Evolutionary conservation across 2,113 vertebrate species (phyloP).

Genomic region (Anguilla japonica): DNA sequence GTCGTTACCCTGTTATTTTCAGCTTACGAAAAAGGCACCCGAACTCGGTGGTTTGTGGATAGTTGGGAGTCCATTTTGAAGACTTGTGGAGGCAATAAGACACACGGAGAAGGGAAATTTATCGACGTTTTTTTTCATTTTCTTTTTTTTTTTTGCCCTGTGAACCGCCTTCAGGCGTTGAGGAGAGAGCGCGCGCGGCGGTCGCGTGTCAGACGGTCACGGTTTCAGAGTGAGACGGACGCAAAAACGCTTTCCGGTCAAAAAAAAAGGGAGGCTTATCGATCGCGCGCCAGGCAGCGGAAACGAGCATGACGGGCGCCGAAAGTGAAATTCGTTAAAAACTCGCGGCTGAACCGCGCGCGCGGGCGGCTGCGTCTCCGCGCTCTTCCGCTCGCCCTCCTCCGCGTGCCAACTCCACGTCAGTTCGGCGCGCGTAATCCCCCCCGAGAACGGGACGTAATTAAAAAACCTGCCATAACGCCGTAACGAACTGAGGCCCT

Average conservation of each 20-base stretch:
- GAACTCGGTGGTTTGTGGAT: not conserved
- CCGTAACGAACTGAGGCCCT: constrained; percentile 67
- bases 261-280: not conserved
- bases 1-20: not conserved
- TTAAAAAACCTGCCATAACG: constrained; percentile 69
- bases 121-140: not conserved
- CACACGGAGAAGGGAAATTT: not conserved
- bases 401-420: constrained; percentile 30
- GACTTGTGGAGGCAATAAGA: too few species aligned
- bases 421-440: constrained; percentile 63
- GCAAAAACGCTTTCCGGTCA: not conserved
- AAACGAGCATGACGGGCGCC: not conserved
- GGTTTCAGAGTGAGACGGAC: not conserved
- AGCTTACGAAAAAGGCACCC: not conserved
- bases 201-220: not conserved
- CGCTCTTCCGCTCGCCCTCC: not conserved
- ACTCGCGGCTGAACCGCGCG: not conserved
- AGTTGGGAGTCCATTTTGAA: not conserved
- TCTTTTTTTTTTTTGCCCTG: not conserved
- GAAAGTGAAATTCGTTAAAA: not conserved
- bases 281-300: not conserved
- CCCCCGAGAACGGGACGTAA: constrained; percentile 65
- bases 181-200: not conserved
- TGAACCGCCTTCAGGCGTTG: not conserved
- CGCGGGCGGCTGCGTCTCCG: not conserved